phyloP scores from a whole-genome alignment of 2,888 invertebrate species.

The Drosophila stalkeri region DNA sequence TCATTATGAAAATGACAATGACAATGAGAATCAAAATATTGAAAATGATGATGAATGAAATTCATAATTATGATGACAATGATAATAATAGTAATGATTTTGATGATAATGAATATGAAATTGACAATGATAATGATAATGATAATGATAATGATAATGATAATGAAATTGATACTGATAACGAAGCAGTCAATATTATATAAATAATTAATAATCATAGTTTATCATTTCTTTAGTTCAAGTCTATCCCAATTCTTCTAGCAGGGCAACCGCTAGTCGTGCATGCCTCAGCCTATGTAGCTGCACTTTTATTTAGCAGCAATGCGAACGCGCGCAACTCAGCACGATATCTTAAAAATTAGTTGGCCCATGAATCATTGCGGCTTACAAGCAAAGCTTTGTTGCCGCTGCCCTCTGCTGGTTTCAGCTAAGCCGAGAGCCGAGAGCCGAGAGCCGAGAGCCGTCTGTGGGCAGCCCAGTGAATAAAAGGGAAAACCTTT shows the following conservation, averaged over 20 bases:
- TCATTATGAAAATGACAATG: neutral
- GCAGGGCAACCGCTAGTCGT: slow-evolving; percentile 1
- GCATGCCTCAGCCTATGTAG: neutral
- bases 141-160: neutral
- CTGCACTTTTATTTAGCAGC: slow-evolving; percentile 14
- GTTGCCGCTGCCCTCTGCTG: neutral
- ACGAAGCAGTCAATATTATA: neutral
- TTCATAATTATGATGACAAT: neutral
- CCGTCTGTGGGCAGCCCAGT: slow-evolving; percentile 3
- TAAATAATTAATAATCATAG: no score
- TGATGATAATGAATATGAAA: no score
- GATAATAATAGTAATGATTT: no score
- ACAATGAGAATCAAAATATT: no score
- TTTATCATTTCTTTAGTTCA: neutral
- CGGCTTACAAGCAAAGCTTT: slow-evolving; percentile 33
- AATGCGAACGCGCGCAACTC: slow-evolving; percentile 15
- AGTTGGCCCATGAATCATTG: slow-evolving; percentile 57
- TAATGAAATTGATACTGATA: neutral
- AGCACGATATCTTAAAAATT: slow-evolving; percentile 49
- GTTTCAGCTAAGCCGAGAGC: neutral
- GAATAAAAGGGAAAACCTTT: slow-evolving; percentile 47
- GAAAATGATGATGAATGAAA: neutral
- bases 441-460: neutral
- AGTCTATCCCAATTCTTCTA: neutral
- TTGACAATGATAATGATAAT: neutral